Base-by-base conservation (phyloP, 2,113 vertebrate genomes). In the Catagonus wagneri region DNA sequence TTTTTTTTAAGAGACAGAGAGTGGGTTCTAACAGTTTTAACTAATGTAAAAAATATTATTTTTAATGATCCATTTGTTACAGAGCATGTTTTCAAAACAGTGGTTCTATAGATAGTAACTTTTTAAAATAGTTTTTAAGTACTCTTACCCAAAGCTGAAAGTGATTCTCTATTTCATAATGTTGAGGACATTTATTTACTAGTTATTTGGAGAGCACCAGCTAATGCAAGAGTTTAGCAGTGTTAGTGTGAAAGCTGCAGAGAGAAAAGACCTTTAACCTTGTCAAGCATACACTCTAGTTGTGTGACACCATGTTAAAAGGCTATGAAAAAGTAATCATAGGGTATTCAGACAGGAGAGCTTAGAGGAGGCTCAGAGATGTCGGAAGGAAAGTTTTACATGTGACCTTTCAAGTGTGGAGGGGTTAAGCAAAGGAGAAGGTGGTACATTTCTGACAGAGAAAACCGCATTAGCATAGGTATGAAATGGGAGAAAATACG, bases 41-140 rank as follows among this genome's bases (percentile, higher is more conserved):
- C 20, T 91, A 91, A 44, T 81, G 29, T 78, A 72, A 87, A 87
- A 96, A 94, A 94, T 92, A 16, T 78, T 39, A 75, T 78, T 86
- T 90, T 83, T 92, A 23, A 32, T 15, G 8, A 66, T 74, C 60
- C 39, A n/a, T 74, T 89, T 89, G 7, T 68, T 84, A 50, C 17
- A 58, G 50, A 96, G 6, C 5, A 34, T 86, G 32, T 85, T 95
- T 96, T 65, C 65, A 56, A 80, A 90, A 68, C 17, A 88, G 7
- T 81, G 63, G 29, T 44, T 95, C 34, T 68, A 0, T 94, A 85
- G 60, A 58, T 50, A 92, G 65, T 69, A 84, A 89, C 74, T 60
- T 88, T 72, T 34, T 25, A 54, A 81, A 79, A 75, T 19, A 6
- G 12, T 91, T 79, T 89, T 79, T 29, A 83, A 66, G 12, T 94